Evolutionary conservation across 2,888 invertebrate genomes (phyloP).

Genomic region (Patella ulyssiponensis): DNA sequence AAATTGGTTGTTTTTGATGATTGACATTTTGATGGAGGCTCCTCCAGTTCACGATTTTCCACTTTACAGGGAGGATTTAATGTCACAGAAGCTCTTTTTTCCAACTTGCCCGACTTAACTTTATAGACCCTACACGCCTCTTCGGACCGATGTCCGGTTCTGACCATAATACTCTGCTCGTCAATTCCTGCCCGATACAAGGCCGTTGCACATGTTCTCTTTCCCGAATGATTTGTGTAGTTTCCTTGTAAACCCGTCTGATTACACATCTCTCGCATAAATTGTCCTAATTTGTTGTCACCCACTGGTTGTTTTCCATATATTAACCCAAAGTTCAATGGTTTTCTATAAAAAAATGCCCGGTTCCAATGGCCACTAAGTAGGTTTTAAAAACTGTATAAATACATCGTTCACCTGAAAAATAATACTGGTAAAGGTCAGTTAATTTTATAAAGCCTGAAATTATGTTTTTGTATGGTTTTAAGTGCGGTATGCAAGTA

Average conservation of each 20-base stretch:
- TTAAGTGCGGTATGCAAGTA: too few species aligned
- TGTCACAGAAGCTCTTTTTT: too few species aligned
- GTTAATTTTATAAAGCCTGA: too few species aligned
- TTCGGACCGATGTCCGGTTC: too few species aligned
- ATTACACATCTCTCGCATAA: slow-evolving; percentile 19
- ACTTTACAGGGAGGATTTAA: too few species aligned
- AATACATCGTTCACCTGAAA: background rate
- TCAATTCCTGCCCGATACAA: slow-evolving; percentile 6
- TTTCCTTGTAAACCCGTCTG: slow-evolving; percentile 15
- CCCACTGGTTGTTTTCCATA: slow-evolving; percentile 21
- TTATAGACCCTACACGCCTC: too few species aligned
- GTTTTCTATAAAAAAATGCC: slow-evolving; percentile 15
- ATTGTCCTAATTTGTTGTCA: slow-evolving; percentile 14
- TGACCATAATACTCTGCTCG: background rate
- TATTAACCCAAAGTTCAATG: slow-evolving; percentile 4
- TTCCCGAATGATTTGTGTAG: slow-evolving; percentile 21
- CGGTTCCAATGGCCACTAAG: background rate
- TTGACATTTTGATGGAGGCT: too few species aligned
- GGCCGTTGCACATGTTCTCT: slow-evolving; percentile 20
- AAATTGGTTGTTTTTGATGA: too few species aligned
- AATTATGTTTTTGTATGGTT: too few species aligned
- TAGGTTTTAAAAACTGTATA: background rate
- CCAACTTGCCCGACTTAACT: too few species aligned
- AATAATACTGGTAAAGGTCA: too few species aligned
- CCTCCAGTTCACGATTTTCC: too few species aligned